Evolutionary conservation across 2,797 vertebrate species (phyloP).

Genomic region (Nasua narica): DNA sequence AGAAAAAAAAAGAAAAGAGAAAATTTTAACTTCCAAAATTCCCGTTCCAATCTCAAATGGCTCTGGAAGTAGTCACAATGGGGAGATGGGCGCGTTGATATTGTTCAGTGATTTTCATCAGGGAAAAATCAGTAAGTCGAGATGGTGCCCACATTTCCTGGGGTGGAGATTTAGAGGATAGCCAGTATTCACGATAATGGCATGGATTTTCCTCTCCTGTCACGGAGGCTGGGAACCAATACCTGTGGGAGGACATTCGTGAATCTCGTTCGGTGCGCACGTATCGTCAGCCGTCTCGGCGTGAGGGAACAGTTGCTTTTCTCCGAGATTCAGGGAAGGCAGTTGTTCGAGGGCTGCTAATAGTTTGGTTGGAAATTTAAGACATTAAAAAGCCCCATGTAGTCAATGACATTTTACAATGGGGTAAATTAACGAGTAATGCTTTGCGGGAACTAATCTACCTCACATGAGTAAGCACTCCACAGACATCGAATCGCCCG

Average conservation of each 20-base stretch:
- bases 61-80: not conserved
- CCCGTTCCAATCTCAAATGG: not conserved
- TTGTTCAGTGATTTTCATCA: rapidly evolving
- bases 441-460: constrained; percentile 17
- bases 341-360: not conserved
- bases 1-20: not conserved
- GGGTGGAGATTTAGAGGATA: not conserved
- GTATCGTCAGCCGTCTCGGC: rapidly evolving
- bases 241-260: rapidly evolving
- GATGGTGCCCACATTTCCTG: rapidly evolving
- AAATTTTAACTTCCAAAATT: not conserved
- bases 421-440: not conserved
- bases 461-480: constrained; percentile 36
- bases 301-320: rapidly evolving
- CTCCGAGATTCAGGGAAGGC: not conserved
- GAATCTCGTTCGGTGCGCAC: rapidly evolving
- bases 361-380: not conserved
- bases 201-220: not conserved
- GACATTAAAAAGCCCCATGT: not conserved
- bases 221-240: not conserved
- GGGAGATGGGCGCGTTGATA: rapidly evolving
- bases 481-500: not conserved
- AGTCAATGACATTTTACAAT: constrained; percentile 23
- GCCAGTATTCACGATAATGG: no score
- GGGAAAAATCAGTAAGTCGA: not conserved